phyloP scores from a whole-genome alignment of 2,113 vertebrate genomes.

The Aspiorhynchus laticeps region DNA sequence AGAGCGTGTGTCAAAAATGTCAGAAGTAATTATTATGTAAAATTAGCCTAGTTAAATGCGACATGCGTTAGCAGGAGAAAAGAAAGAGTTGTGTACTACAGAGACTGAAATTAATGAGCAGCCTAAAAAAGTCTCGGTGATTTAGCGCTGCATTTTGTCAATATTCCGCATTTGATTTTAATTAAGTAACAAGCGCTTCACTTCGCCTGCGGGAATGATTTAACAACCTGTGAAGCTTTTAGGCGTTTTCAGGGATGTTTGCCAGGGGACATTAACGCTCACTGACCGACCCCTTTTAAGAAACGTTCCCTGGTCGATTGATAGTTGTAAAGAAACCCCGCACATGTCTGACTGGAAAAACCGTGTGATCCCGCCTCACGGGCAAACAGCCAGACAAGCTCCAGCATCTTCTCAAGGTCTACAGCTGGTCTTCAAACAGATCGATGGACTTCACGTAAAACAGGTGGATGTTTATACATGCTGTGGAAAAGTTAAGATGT shows the following conservation, averaged over 20 bases:
- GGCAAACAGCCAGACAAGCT: conserved; percentile 70
- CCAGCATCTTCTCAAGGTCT: conserved; percentile 70
- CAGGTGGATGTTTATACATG: conserved; percentile 74
- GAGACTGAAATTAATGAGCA: neutral
- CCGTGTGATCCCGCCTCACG: conserved; percentile 74
- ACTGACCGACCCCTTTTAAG: neutral
- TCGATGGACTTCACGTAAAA: conserved; percentile 72
- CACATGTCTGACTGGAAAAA: conserved; percentile 75
- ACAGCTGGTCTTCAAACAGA: conserved; percentile 75
- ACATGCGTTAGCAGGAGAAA: neutral
- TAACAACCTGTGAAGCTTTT: neutral
- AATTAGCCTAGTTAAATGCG: neutral
- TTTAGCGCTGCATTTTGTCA: neutral
- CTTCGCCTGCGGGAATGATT: neutral
- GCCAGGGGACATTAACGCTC: neutral
- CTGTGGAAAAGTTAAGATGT: neutral
- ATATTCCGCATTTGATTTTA: neutral
- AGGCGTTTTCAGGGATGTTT: neutral
- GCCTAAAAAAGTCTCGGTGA: neutral
- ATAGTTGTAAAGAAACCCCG: neutral
- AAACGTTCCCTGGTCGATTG: neutral
- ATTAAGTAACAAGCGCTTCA: neutral
- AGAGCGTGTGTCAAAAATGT: neutral
- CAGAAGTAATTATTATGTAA: neutral
- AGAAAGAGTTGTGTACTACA: neutral